These are phyloP conservation scores for Simalia tracyae DNA, from an alignment of 2,797 vertebrate species.

Conservation along the genomic window DNA sequence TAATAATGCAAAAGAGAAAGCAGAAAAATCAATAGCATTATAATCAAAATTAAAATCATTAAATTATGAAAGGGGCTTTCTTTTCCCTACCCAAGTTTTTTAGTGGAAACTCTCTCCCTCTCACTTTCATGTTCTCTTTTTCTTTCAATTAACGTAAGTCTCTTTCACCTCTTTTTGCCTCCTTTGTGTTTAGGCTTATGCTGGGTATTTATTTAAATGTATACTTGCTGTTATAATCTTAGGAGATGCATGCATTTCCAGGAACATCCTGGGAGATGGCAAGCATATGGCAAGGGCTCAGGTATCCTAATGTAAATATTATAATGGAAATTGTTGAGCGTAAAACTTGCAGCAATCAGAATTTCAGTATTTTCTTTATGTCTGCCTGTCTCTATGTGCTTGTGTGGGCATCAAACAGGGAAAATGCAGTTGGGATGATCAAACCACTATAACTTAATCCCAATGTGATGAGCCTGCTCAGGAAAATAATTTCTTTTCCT, in stretches of 20 bases:
- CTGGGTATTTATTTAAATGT: constrained; percentile 44
- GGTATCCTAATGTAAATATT: constrained; percentile 45
- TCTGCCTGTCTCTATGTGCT: not conserved
- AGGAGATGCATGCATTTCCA: constrained; percentile 34
- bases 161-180: constrained; percentile 14
- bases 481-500: not conserved
- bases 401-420: not conserved
- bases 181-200: constrained; percentile 8
- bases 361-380: constrained; percentile 16
- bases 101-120: not conserved
- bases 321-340: constrained; percentile 34
- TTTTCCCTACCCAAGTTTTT: not conserved
- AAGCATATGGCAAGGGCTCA: constrained; percentile 31
- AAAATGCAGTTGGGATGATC: not conserved
- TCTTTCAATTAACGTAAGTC: not conserved
- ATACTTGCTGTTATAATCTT: constrained; percentile 20
- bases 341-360: constrained; percentile 20
- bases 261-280: constrained; percentile 22
- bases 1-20: not conserved
- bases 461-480: not conserved
- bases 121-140: not conserved
- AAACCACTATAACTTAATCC: not conserved
- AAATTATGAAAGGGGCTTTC: not conserved
- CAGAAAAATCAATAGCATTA: not conserved
- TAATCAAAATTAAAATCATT: not conserved